Evolutionary conservation across 2,888 invertebrate genomes (phyloP), one percentile per base, ranked within the genome.

Genomic region (Ochropleura leucogaster): DNA sequence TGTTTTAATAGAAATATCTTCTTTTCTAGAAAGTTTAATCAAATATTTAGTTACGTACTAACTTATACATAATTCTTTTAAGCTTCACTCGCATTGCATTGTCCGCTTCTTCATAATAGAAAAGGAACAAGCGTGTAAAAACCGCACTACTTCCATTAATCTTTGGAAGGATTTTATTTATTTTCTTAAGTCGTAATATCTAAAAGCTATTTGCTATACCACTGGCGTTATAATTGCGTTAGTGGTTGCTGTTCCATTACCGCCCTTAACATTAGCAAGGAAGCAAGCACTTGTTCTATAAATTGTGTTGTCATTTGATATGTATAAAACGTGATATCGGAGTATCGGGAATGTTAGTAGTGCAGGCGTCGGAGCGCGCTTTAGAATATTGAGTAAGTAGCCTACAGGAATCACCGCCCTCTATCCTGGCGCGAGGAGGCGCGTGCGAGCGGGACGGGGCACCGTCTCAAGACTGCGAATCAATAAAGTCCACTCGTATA

Each of bases 401-500:
- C 95, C 93, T 90, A 88, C 91, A 88, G 91, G 90, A 89, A 85
- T 82, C 83, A 70, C 77, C 88, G 86, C 87, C 86, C 88, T 87
- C 90, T 84, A 87, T 90, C 89, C 86, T 88, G 86, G 74, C 74
- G 74, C 73, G 78, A 80, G 81, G 82, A 80, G 82, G 79, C 67
- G 77, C 68, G 93, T 88, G 94, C 86, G 94, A 94, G 91, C 88
- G 94, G 93, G 95, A 92, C 91, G 88, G 93, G 89, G 88, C 89
- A 92, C 85, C 95, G 94, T 96, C 96, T 96, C 96, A 96, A 96
- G 96, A 96, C 96, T 95, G 92, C 94, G 96, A 96, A 96, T 96
- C 96, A 96, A 96, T 96, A 96, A 95, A 96, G 96, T 96, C 95
- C 96, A 96, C 95, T 96, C 93, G 95, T 95, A 95, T 92, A 95